Conservation (phyloP, 53 echinoderm and acorn worm species). For the Paelopatides confundens region DNA sequence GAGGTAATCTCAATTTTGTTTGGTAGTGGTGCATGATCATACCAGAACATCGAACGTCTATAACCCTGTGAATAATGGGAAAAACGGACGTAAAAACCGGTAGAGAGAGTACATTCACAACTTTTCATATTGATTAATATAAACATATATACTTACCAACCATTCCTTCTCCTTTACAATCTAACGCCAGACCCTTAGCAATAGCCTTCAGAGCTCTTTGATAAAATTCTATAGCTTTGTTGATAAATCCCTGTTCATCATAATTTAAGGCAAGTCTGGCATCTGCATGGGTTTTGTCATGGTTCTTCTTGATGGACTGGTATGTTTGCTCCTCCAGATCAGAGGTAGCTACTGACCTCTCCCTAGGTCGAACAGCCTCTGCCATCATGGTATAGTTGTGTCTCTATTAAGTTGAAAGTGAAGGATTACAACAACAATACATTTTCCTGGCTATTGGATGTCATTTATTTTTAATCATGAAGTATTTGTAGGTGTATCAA, state of each 20-base stretch:
- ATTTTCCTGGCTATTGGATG: too few species aligned
- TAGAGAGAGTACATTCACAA: too few species aligned
- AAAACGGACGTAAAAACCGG: too few species aligned
- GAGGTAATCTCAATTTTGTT: too few species aligned
- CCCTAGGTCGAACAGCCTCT: background rate
- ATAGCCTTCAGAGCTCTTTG: conserved; percentile 70
- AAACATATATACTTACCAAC: conserved; percentile 11
- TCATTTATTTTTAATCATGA: too few species aligned
- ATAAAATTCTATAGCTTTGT: conserved; percentile 78
- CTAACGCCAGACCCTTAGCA: conserved; percentile 74
- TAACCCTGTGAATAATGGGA: too few species aligned
- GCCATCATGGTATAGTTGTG: background rate
- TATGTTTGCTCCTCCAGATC: conserved; percentile 19
- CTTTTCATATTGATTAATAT: background rate
- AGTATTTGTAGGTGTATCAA: too few species aligned
- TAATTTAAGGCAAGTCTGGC: conserved; percentile 75
- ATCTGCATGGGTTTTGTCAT: conserved; percentile 80
- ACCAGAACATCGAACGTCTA: too few species aligned
- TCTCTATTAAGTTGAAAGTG: too few species aligned
- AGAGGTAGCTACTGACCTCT: background rate
- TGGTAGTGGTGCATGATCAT: too few species aligned
- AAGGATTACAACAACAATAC: too few species aligned
- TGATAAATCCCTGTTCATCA: conserved; percentile 78
- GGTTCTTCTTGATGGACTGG: conserved; percentile 57
- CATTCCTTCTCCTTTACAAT: conserved; percentile 53